These are phyloP conservation scores for Thereuonema tuberculata DNA, from an alignment of 1,140 invertebrate genomes.

Conservation along the genomic window DNA sequence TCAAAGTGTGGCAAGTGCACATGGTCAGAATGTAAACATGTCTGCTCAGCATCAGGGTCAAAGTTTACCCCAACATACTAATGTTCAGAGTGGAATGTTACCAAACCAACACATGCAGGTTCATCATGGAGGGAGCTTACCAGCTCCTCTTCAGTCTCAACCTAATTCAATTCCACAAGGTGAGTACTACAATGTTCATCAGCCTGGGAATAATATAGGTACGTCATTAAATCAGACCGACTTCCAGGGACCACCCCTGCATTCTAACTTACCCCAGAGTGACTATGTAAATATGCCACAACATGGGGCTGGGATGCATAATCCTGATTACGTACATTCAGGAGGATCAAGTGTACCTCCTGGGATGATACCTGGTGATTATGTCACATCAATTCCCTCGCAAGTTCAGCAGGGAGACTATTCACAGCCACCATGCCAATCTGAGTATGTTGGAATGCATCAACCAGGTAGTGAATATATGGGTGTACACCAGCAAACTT, in stretches of 20 bases:
- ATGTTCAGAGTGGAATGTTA: not conserved
- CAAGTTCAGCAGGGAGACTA: not conserved
- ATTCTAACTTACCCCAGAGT: not conserved
- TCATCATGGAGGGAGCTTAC: slow-evolving; percentile 3
- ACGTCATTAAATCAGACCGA: not conserved
- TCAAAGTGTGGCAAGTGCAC: not conserved
- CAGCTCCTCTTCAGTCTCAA: not conserved
- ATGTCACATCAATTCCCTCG: not conserved
- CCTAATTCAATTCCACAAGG: not conserved
- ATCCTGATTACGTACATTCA: not conserved
- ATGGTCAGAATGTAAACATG: not conserved
- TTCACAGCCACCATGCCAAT: not conserved
- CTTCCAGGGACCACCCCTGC: not conserved
- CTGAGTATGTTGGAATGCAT: not conserved
- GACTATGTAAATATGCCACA: not conserved
- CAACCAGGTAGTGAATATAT: not conserved
- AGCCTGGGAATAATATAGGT: not conserved
- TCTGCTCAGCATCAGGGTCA: slow-evolving; percentile 1
- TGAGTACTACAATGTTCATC: not conserved
- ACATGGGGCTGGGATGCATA: not conserved
- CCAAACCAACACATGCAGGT: not conserved
- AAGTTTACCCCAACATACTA: not conserved
- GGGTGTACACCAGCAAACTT: not conserved
- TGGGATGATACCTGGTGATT: not conserved
- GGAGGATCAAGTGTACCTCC: not conserved